Base-by-base conservation (phyloP, 2,113 vertebrate genomes). In the Larimichthys crocea region DNA sequence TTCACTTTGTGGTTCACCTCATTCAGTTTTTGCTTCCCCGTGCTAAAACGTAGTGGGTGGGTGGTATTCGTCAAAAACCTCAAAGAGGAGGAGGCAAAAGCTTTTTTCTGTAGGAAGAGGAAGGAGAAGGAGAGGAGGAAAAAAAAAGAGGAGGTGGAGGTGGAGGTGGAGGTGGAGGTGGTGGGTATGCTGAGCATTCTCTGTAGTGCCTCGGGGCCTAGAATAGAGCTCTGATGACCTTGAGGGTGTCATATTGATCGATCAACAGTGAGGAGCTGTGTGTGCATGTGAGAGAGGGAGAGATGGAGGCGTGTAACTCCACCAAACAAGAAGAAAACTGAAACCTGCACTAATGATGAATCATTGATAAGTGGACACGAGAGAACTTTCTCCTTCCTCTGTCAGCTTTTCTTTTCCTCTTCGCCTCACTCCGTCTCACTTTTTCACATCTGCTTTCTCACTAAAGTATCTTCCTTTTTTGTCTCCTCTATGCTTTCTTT, bases 191-290 rank as follows among this genome's bases (percentile, higher is more conserved):
- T 68, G 90, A 83, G 85, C 88, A 86, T 89, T 91, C 89, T 87
- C 90, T 17, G 70, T 83, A 53, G 69, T 49, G 74, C 56, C 40
- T 70, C 3, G 3, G 24, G 87, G 83, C 72, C 67, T 52, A 64
- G 53, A 84, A 80, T 75, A 88, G 87, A 91, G 91, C 83, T 76
- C 62, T 74, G 88, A 67, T 96, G 96, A 97, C 97, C 97, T 97
- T 97, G 95, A 96, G 88, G 93, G 89, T 87, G 94, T 94, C 89
- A 64, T 95, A 97, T 97, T 83, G 94, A 98, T 96, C 56, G 61
- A 86, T 90, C 53, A 55, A 26, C 73, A 82, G 50, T 55, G 67
- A 88, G 63, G 53, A 66, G 70, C 55, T 74, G 60, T 66, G 57
- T 89, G 86, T 80, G 69, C 46, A 26, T 56, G 76, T 68, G 67